phyloP scores from a whole-genome alignment of 1,140 invertebrate genomes.

The Zelostemma sp. region DNA sequence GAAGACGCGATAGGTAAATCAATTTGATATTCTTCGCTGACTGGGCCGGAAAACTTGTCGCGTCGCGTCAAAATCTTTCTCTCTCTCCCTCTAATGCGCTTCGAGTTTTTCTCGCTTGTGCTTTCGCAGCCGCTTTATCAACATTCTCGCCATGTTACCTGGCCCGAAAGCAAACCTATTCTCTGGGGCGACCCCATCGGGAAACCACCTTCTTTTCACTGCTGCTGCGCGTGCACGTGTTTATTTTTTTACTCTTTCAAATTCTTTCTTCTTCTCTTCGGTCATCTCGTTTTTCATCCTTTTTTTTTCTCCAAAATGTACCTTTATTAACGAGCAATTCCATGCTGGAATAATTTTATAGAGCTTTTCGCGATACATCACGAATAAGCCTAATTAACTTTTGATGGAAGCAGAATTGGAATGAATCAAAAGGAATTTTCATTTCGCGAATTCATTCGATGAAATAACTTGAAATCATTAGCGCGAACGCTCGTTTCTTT shows the following conservation, averaged over 20 bases:
- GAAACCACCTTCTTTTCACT: conserved; percentile 40
- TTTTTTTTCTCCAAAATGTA: no score
- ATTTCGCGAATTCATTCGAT: no score
- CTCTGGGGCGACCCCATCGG: conserved; percentile 46
- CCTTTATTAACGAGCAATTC: no score
- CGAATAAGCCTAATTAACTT: no score
- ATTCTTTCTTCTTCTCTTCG: no score
- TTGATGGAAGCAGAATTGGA: no score
- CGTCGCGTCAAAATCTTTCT: conserved; percentile 34
- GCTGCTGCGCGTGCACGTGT: conserved; percentile 25
- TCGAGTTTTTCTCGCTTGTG: conserved; percentile 34
- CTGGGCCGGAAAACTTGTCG: conserved; percentile 40
- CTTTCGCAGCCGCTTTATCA: conserved; percentile 45
- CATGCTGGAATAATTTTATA: no score
- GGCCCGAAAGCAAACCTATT: conserved; percentile 49
- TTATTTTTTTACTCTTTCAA: conserved; percentile 29
- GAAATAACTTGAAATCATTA: no score
- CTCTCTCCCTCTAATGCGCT: conserved; percentile 12
- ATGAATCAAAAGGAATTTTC: no score
- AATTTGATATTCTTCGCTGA: conserved; percentile 20
- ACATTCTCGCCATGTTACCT: conserved; percentile 49
- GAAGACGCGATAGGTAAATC: conserved; percentile 32
- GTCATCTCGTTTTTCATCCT: no score
- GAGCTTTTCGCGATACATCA: no score
- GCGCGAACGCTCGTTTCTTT: no score